A percentile compares a stretch with the other conserved stretches of the same genome.
Conservation (phyloP, 2,797 vertebrate genomes). For the Myripristis jacobus region DNA sequence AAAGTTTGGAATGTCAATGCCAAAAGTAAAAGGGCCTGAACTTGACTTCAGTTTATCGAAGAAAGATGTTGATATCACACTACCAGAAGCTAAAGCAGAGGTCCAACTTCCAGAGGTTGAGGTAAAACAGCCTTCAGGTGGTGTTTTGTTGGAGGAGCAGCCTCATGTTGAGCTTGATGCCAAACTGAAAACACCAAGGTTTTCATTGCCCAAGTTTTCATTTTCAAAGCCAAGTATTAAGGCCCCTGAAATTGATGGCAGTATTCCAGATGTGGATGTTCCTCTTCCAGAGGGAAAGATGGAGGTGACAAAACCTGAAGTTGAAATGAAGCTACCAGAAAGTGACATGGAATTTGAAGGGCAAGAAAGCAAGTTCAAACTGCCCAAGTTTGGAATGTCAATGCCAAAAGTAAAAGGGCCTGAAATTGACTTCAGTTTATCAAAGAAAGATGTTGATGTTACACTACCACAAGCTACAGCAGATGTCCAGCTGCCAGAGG, state of each 20-base stretch:
- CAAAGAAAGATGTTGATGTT: conserved; percentile 50
- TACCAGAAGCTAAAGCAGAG: conserved; percentile 26
- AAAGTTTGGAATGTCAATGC: conserved; percentile 45
- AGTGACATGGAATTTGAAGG: conserved; percentile 28
- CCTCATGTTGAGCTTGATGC: conserved; percentile 28
- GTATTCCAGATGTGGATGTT: conserved; percentile 18
- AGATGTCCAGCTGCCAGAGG: conserved; percentile 31
- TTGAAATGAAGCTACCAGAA: conserved; percentile 27
- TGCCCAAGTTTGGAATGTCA: conserved; percentile 70
- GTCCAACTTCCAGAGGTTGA: conserved; percentile 12
- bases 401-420: conserved; percentile 50
- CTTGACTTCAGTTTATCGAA: conserved; percentile 41
- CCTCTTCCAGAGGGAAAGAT: conserved; percentile 10
- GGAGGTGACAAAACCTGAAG: conserved; percentile 41
- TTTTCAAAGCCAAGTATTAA: conserved; percentile 36
- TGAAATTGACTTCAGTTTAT: conserved; percentile 36
- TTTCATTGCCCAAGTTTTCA: conserved; percentile 54
- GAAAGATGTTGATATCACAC: conserved; percentile 57
- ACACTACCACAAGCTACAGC: conserved; percentile 38
- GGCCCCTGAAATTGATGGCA: conserved; percentile 9
- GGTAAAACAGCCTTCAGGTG: conserved; percentile 2
- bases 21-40: conserved; percentile 40
- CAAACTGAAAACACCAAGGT: conserved; percentile 39
- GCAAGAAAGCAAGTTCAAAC: conserved; percentile 69
- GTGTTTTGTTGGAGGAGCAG: conserved; percentile 14